Base-by-base conservation (phyloP, 2,888 invertebrate species). In the Yponomeuta cagnagella region DNA sequence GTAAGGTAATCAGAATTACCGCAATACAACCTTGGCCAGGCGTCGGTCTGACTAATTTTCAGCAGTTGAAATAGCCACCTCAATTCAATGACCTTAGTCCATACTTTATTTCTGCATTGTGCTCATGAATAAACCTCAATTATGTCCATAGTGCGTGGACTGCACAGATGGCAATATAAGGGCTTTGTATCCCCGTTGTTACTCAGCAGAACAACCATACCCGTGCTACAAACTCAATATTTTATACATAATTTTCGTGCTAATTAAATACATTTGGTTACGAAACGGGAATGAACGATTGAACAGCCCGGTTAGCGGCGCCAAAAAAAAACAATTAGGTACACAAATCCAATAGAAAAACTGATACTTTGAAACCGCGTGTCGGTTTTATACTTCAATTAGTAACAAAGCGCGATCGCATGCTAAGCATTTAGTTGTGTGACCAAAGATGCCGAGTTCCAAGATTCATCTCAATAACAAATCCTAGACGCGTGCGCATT, bases 401-500 rank as follows among this genome's bases (percentile, higher is more conserved):
- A 58, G 52, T 58, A 58, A 58, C 52, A 58, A 58, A 58, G 52
- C 52, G 52, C 15, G 15, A 12, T 15, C 15, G 15, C 52, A 15
- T 58, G 12, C 52, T 58, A 15, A 58, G 52, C 15, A 58, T 58
- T 58, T 58, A 15, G 52, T 58, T 12, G 15, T 15, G 52, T 58
- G 12, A 58, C 52, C 52, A 15, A 15, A 58, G 52, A 58, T 15
- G 52, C 15, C 52, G 52, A 58, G 52, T 58, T 58, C 52, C 15
- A 3, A 58, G 31, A 64, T 64, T 65, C 65, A 33, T 82, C 74
- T 72, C 82, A 83, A 80, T 85, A 74, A 81, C 74, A 73, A 76
- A 77, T 79, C 76, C 77, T 75, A 78, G 79, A 79, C 77, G 81
- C 75, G 81, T 77, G 79, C 80, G 80, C 83, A 80, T 83, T 80